Percentiles rank a stretch among this genome's conserved stretches.
phyloP scores from a whole-genome alignment of 1,140 invertebrate species.

The Meteorus sp. region DNA sequence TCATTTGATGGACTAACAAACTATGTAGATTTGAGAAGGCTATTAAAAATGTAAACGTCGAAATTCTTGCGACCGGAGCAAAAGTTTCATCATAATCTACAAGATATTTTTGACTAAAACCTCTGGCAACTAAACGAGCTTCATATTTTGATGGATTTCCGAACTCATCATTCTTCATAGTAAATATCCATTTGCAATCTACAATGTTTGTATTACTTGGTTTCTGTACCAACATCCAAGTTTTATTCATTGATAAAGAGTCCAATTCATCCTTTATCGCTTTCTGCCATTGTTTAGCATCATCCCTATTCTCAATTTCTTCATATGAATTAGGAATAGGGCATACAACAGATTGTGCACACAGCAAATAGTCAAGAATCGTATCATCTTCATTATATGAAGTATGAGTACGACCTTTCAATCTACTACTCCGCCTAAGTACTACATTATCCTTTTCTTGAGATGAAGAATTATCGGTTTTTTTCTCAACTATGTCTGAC shows the following conservation, averaged over 20 bases:
- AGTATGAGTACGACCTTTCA: conserved; percentile 33
- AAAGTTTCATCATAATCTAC: conserved; percentile 42
- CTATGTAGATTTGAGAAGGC: conserved; percentile 51
- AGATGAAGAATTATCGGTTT: no score
- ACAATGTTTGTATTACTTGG: conserved; percentile 45
- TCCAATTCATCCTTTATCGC: conserved; percentile 48
- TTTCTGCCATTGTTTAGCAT: conserved; percentile 42
- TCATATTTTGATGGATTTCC: conserved; percentile 45
- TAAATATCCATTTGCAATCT: conserved; percentile 22
- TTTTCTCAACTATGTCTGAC: no score
- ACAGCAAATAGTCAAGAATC: conserved; percentile 27
- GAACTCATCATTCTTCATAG: conserved; percentile 26
- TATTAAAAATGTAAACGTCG: conserved; percentile 44
- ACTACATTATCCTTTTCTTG: no score
- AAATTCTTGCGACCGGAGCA: conserved; percentile 28
- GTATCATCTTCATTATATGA: conserved; percentile 32
- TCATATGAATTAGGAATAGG: conserved; percentile 27
- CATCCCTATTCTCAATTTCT: conserved; percentile 39
- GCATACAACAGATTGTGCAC: conserved; percentile 25
- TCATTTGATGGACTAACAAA: conserved; percentile 48
- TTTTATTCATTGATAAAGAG: conserved; percentile 46
- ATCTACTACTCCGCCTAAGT: conserved; percentile 32
- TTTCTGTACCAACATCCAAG: conserved; percentile 46
- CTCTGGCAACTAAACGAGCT: conserved; percentile 51
- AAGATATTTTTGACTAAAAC: conserved; percentile 45